Base-by-base conservation (phyloP, 2,888 invertebrate species). In the Platynereis dumerilii region DNA sequence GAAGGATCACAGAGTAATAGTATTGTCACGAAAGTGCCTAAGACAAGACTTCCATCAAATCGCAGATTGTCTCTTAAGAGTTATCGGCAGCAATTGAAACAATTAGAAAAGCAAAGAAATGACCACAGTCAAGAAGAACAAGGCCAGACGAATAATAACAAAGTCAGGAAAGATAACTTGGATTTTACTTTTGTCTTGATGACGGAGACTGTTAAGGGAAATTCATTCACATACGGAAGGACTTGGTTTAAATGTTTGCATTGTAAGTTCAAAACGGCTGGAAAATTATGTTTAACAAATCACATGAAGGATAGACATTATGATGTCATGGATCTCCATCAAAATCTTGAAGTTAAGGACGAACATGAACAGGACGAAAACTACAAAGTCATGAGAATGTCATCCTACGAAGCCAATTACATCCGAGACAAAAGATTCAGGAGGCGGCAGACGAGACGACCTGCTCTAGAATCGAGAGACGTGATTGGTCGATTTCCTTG, bases 301-400 rank as follows among this genome's bases (percentile, higher is more conserved):
- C 80, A 80, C 61, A 78, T 80, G 79, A 70, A 72, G 34, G 71
- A 74, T 5, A 66, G 67, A 10, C 80, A 80, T 62, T 55, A 63
- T n/a, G 74, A 78, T n/a, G 67, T 74, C 15, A 55, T 65, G 2
- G 65, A 61, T n/a, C 34, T 61, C 3, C 60, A 65, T 5, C 39
- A 45, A 26, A 57, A 27, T 57, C 10, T 65, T 20, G 55, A 59
- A 22, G 48, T 65, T 2, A 60, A 65, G 15, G 65, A 54, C 54
- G 45, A 45, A 56, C 39, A 24, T 54, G 69, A 0, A 34, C 39
- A 56, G 1, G 64, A 56, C 22, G 69, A 71, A 15, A 72, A 73
- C 44, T 65, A 72, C 34, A 74, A 70, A 62, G 39, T 79, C 1
- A 74, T 80, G 70, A 78, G 75, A 66, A 76, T 79, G 78, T 76